These are phyloP conservation scores for Saimiri boliviensis DNA, from an alignment of 2,113 vertebrate species.

Conservation along the genomic window DNA sequence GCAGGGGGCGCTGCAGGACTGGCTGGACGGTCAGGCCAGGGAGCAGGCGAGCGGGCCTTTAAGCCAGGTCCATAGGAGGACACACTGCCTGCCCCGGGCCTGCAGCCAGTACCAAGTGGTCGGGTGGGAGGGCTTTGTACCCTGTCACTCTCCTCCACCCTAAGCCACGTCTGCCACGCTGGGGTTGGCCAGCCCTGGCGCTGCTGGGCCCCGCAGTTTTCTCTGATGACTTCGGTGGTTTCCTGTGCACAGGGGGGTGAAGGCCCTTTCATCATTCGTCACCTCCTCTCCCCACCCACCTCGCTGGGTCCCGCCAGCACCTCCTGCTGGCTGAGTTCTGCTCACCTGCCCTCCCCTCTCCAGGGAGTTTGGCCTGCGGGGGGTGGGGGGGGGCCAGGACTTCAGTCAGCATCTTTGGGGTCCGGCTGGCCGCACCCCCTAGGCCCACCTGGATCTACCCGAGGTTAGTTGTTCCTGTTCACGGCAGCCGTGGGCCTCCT, in stretches of 20 bases:
- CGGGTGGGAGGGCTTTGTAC: not conserved
- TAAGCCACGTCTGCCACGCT: not conserved
- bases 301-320: not conserved
- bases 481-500: not conserved
- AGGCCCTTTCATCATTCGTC: not conserved
- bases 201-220: not conserved
- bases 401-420: not conserved
- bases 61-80: not conserved
- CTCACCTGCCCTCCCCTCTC: not conserved
- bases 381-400: not conserved
- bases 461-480: not conserved
- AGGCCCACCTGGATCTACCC: not conserved
- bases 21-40: fast-evolving
- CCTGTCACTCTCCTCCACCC: not conserved
- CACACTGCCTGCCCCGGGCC: fast-evolving
- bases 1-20: conserved; percentile 64
- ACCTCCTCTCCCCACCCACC: fast-evolving
- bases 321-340: not conserved
- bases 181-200: not conserved
- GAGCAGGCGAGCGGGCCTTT: not conserved
- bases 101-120: not conserved
- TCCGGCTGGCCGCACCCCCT: not conserved
- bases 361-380: not conserved
- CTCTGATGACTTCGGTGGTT: not conserved
- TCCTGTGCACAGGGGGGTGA: not conserved